Base-by-base conservation (phyloP, 1,140 invertebrate genomes). In the Aplysia californica region DNA sequence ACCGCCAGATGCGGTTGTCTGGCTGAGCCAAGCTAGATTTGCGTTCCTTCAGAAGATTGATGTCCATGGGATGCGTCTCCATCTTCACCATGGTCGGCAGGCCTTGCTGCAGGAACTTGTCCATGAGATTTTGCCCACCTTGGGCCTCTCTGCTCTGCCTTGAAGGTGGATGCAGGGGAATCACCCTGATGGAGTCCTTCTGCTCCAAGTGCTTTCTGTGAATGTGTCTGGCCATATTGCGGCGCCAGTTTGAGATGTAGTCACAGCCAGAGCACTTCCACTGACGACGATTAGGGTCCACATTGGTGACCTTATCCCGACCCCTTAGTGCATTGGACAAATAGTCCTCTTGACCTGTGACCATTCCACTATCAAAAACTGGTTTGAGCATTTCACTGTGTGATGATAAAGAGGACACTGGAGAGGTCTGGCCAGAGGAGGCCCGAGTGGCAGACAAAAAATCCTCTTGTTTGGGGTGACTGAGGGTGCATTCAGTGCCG, bases 231-330 rank as follows among this genome's bases (percentile, higher is more conserved):
- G 76, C 38, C 33, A 89, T 80, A 76, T 88, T 87, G 65, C 83
- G 86, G 44, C 88, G 83, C 82, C 84, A 89, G 71, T 90, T 88
- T 31, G 87, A 86, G 39, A 85, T 80, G 67, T 89, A 89, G 0
- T 80, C 79, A 78, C 89, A 90, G n/a, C 74, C 77, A 33, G 86
- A 86, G 59, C 89, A 90, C 72, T 87, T 87, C 75, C 86, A 89
- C 56, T 65, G 72, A 36, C 61, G 50, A 33, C 61, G 29, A 1
- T 36, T 4, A 44, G 70, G 70, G n/a, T 73, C 70, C 4, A 61
- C 15, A 18, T 5, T 35, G 44, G 20, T 65, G 38, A 23, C 58
- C 33, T 26, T 21, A 5, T 61, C 31, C 15, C 56, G 35, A 41
- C 31, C 70, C n/a, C n/a, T n/a, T 39, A 39, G 26, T 10, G 55